phyloP scores from a whole-genome alignment of 2,888 invertebrate species.

The Calameuta pallipes region DNA sequence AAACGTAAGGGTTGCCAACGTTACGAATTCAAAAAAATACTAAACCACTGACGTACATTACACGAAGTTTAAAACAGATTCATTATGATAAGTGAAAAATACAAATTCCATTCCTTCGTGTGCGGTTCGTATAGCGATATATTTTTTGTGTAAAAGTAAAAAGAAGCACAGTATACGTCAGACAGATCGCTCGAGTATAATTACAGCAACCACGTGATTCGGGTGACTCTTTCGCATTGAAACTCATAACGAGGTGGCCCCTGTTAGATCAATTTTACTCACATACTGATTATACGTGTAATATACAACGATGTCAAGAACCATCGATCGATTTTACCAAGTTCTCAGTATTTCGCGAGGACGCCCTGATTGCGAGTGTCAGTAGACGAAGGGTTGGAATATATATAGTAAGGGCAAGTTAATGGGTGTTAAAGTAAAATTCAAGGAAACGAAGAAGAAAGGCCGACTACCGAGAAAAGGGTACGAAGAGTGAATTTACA shows the following conservation, averaged over 20 bases:
- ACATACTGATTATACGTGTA: background rate
- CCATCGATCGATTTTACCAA: background rate
- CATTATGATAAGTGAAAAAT: background rate
- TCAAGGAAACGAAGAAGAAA: background rate
- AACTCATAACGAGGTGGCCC: background rate
- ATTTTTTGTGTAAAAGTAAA: background rate
- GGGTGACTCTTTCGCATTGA: background rate
- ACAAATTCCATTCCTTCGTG: too few species aligned
- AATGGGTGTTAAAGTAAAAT: constrained; percentile 4
- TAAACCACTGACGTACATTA: background rate
- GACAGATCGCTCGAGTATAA: background rate
- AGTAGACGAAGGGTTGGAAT: background rate
- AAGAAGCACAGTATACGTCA: background rate
- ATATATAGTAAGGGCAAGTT: constrained; percentile 11
- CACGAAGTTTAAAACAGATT: background rate
- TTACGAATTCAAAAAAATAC: background rate
- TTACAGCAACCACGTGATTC: background rate
- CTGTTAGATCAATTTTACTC: background rate
- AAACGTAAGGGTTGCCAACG: background rate
- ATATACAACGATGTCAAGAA: background rate
- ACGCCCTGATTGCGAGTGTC: background rate
- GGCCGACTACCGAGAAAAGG: constrained; percentile 7
- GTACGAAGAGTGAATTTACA: background rate
- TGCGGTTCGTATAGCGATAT: background rate
- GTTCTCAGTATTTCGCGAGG: background rate